Percentiles rank a stretch among this genome's conserved stretches.
These are phyloP conservation scores for Oreochromis grahami DNA, from an alignment of 2,797 vertebrate species.

Conservation along the genomic window DNA sequence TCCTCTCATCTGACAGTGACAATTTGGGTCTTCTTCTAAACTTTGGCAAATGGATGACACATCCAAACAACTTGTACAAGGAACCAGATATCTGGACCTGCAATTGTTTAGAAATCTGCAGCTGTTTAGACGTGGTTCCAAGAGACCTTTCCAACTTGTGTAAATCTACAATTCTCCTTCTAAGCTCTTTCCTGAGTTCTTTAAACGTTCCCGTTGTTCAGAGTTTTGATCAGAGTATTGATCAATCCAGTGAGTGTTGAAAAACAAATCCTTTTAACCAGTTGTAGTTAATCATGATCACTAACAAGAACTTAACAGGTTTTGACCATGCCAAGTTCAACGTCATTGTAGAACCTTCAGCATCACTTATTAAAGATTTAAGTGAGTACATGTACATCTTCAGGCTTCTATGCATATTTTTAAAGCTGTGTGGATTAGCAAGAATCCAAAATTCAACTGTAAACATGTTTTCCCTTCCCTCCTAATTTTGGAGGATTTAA, in stretches of 20 bases:
- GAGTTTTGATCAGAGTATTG: neutral
- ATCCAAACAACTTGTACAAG: neutral
- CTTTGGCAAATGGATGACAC: neutral
- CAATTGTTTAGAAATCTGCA: neutral
- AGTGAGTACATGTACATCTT: no score
- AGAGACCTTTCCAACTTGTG: neutral
- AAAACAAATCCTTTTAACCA: neutral
- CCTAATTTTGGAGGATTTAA: neutral
- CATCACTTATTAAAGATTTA: neutral
- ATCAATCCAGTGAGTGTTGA: no score
- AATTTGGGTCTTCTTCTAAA: neutral
- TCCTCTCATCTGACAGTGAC: neutral
- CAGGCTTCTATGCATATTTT: no score
- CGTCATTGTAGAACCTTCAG: neutral
- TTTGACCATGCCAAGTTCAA: neutral
- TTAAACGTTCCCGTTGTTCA: neutral
- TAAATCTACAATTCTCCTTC: neutral
- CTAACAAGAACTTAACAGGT: neutral
- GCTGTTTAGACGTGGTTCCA: neutral
- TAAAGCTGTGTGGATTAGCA: neutral
- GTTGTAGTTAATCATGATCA: neutral
- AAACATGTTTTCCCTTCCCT: neutral
- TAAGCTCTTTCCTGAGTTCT: neutral
- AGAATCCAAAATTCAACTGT: neutral
- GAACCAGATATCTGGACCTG: neutral